These are phyloP conservation scores for Drosophila miranda DNA, from an alignment of 1,140 invertebrate genomes.

Conservation along the genomic window DNA sequence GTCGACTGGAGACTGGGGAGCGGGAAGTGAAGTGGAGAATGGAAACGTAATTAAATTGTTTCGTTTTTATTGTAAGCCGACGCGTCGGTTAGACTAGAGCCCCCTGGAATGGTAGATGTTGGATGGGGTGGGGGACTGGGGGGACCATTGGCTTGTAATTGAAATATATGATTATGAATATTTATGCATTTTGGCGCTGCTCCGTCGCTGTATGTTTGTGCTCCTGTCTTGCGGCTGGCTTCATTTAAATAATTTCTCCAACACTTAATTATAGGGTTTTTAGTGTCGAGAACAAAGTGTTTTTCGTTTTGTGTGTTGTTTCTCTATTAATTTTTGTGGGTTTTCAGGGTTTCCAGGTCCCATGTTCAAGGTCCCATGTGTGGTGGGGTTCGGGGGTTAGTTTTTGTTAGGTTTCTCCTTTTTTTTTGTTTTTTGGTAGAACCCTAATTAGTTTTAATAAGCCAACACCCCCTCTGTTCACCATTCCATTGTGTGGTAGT, in stretches of 20 bases:
- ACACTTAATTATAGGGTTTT: slow-evolving; percentile 72
- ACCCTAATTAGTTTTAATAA: slow-evolving; percentile 73
- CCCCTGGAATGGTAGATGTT: not conserved
- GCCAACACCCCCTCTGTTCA: slow-evolving; percentile 14
- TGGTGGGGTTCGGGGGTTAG: slow-evolving; percentile 18
- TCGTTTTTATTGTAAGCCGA: slow-evolving; percentile 60
- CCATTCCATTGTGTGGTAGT: too few species aligned
- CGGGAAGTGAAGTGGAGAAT: slow-evolving; percentile 26
- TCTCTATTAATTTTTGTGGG: slow-evolving; percentile 1
- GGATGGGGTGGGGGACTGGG: not conserved
- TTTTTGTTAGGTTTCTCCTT: slow-evolving; percentile 19
- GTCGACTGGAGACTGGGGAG: not conserved
- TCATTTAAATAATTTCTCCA: slow-evolving; percentile 72
- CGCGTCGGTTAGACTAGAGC: slow-evolving; percentile 17
- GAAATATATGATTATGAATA: slow-evolving; percentile 82
- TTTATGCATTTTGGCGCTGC: slow-evolving; percentile 63
- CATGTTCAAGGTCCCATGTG: slow-evolving; percentile 4
- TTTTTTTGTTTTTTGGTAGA: slow-evolving; percentile 8
- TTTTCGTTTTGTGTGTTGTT: slow-evolving; percentile 27
- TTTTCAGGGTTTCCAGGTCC: not conserved
- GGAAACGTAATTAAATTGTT: slow-evolving; percentile 80
- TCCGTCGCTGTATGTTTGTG: slow-evolving; percentile 11
- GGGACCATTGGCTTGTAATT: slow-evolving; percentile 64
- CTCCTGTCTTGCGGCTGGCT: slow-evolving; percentile 22
- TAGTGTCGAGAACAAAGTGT: slow-evolving; percentile 66